Evolutionary conservation across 2,888 invertebrate genomes (phyloP), one percentile per base, ranked within the genome.

Genomic region (Saturnia pavonia): DNA sequence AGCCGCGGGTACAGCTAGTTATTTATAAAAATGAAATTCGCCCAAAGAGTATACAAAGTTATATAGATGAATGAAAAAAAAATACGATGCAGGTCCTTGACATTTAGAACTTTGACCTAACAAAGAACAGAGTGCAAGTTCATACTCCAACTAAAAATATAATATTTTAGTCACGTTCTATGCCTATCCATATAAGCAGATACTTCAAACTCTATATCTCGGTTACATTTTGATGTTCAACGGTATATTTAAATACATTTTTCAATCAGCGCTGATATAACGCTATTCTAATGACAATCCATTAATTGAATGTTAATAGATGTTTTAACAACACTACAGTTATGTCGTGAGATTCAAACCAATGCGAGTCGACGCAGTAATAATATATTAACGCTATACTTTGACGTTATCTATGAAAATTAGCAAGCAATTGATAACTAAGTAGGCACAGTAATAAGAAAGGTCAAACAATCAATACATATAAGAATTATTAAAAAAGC

Each of bases 101-200:
- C 25, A 57, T 57, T 57, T 25, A 25, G 25, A 57, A 25, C 11
- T 51, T 51, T 51, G n/a, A 22, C 9, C 51, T 57, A 57, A 22
- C 54, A 57, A 57, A 57, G 11, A 57, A 57, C 9, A 57, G 25
- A 57, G 14, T 12, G 57, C 40, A 66, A 66, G 42, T 42, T 66
- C 40, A n/a, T 66, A 25, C 66, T 66, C 34, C 16, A 19, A 19
- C 34, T 66, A 66, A 66, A 42, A 66, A n/a, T n/a, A n/a, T n/a
- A 22, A 7, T 66, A n/a, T 66, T 57, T 57, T 8, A 57, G 57
- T 25, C 57, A 57, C 57, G 57, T 57, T 22, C 22, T 25, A 25
- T 22, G n/a, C 8, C 22, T 22, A 25, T 57, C 25, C 11, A 25
- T 22, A 57, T 25, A 57, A 25, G 9, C 25, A 25, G 25, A 22